Evolutionary conservation across 2,797 vertebrate genomes (phyloP), one percentile per base, ranked within the genome.

Genomic region (Phataginus tricuspis): DNA sequence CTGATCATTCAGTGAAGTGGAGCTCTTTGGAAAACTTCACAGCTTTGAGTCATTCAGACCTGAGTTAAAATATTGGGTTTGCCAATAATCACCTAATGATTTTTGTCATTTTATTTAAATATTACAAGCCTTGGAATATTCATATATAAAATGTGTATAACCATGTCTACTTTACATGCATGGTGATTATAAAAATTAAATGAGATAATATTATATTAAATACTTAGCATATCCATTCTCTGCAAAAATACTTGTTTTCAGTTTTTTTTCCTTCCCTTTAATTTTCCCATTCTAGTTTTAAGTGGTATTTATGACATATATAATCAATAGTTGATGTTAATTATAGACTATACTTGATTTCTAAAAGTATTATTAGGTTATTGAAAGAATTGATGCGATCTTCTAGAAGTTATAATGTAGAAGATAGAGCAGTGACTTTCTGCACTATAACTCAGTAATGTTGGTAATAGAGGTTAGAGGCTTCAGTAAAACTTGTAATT

Each of bases 401-500:
- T 85, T 71, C 63, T 61, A 68, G 66, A 68, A 72, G 12, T 5
- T 86, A 61, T 63, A 13, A 37, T 83, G 10, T 63, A 7, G 23
- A 83, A 49, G 34, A n/a, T 3, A 27, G 7, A 25, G 4, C 12
- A 64, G 19, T 72, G 14, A 89, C 15, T 77, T 97, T 85, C 42
- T 97, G 37, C 13, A 49, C 8, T 79, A 13, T 96, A 91, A 74
- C 49, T 93, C 75, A 85, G 0, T 94, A 88, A 92, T 42, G 25
- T 61, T 78, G 63, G 31, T 87, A 89, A 63, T 61, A 77, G 23
- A 37, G 11, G 80, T 66, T 39, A 71, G 29, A 29, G 42, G 51
- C 25, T 94, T 86, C 89, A 79, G 6, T 10, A 69, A 95, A 39
- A 94, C 93, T 84, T 91, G 9, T 95, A 68, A 93, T 49, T 95